phyloP scores from a whole-genome alignment of 2,797 vertebrate species.

The Chaunax sp. region DNA sequence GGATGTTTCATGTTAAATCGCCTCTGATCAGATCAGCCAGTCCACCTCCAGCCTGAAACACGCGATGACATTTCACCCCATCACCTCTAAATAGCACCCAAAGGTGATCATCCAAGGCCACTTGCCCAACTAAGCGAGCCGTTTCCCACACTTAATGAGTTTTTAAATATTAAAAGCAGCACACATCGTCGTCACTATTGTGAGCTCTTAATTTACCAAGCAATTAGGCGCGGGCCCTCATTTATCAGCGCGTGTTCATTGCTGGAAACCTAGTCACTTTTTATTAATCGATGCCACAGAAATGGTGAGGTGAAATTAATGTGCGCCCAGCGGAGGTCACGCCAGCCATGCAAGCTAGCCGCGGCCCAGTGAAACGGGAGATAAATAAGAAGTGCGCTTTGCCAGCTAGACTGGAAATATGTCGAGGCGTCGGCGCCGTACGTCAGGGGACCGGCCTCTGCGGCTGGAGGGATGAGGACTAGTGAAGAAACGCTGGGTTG shows the following conservation, averaged over 20 bases:
- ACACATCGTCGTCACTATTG: constrained; percentile 91
- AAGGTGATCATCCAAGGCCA: constrained; percentile 72
- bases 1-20: constrained; percentile 31
- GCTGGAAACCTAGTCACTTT: constrained; percentile 95
- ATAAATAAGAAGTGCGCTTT: constrained; percentile 88
- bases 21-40: constrained; percentile 45
- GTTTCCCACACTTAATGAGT: constrained; percentile 94
- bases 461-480: constrained; percentile 72
- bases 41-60: constrained; percentile 43
- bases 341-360: constrained; percentile 82
- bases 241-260: constrained; percentile 97
- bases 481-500: constrained; percentile 65
- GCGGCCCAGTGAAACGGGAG: constrained; percentile 83
- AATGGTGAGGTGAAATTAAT: constrained; percentile 95
- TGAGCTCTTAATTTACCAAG: constrained; percentile 99
- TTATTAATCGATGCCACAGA: constrained; percentile 97
- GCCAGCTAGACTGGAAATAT: constrained; percentile 84
- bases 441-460: constrained; percentile 80
- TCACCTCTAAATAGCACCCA: constrained; percentile 62
- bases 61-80: constrained; percentile 58
- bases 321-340: constrained; percentile 91
- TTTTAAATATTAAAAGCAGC: constrained; percentile 99
- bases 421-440: constrained; percentile 79
- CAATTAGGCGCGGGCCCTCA: constrained; percentile 98
- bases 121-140: constrained; percentile 88